These are phyloP conservation scores for Ophiodon elongatus DNA, from an alignment of 2,113 vertebrate genomes.

Conservation along the genomic window DNA sequence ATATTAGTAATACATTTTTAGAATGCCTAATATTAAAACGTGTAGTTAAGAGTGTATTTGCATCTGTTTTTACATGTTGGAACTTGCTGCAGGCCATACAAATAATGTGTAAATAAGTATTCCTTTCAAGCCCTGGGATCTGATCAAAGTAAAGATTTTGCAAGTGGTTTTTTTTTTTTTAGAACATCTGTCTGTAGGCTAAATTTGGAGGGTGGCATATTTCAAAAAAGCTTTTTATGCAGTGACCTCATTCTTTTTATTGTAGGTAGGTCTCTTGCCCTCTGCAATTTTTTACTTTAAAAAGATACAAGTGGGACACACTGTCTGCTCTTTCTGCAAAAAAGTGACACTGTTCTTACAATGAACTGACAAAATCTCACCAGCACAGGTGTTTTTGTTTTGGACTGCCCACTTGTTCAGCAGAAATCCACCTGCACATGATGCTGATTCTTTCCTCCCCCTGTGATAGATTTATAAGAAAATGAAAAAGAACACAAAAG, in stretches of 20 bases:
- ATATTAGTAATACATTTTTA: background rate
- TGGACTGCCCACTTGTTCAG: background rate
- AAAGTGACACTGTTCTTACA: background rate
- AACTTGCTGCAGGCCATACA: background rate
- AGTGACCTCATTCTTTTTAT: slow-evolving; percentile 3
- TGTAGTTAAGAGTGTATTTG: background rate
- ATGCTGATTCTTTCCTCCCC: background rate
- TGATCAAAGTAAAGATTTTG: slow-evolving; percentile 1
- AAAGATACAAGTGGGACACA: slow-evolving; percentile 9
- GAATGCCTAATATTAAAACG: background rate
- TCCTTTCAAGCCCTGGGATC: background rate
- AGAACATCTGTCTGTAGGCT: slow-evolving; percentile 13
- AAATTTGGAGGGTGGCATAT: slow-evolving; percentile 27
- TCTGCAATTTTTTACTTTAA: background rate
- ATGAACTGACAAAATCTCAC: background rate
- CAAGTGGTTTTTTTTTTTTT: slow-evolving; percentile 27
- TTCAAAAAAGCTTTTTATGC: background rate
- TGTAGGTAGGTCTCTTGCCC: background rate
- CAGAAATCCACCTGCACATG: background rate
- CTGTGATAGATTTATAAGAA: background rate
- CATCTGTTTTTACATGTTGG: background rate
- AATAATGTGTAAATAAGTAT: background rate
- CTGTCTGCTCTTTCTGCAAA: background rate
- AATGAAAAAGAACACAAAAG: background rate
- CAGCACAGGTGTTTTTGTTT: background rate